Evolutionary conservation across 2,797 vertebrate species (phyloP).

Genomic region (Tragopan temminckii): DNA sequence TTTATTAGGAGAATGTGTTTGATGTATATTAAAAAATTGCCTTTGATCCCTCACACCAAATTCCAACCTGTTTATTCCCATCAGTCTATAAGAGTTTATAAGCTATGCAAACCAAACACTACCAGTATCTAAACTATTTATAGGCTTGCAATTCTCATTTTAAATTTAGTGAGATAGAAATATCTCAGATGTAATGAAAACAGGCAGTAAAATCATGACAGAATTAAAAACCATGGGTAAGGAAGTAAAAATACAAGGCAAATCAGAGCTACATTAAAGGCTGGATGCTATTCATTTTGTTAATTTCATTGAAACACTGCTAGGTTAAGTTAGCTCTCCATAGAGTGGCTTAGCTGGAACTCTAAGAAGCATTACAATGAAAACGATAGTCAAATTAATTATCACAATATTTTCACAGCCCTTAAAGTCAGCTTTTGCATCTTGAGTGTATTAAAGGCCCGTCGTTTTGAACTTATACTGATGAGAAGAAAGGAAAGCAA

Average conservation of each 20-base stretch:
- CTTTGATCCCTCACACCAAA: background rate
- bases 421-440: background rate
- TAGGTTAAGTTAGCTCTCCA: background rate
- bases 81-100: background rate
- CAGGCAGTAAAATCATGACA: background rate
- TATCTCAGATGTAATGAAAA: background rate
- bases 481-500: background rate
- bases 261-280: background rate
- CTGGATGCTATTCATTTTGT: background rate
- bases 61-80: background rate
- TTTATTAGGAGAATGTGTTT: background rate
- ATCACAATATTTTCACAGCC: background rate
- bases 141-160: background rate
- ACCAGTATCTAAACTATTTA: background rate
- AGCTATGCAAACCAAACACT: background rate
- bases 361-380: background rate
- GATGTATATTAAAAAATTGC: background rate
- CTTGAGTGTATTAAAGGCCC: background rate
- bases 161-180: background rate
- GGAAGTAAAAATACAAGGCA: background rate
- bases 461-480: background rate
- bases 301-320: background rate
- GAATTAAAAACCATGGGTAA: background rate
- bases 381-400: background rate
- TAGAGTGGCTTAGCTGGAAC: background rate